Conservation (phyloP, 2,113 vertebrate genomes). For the Chionis minor region DNA sequence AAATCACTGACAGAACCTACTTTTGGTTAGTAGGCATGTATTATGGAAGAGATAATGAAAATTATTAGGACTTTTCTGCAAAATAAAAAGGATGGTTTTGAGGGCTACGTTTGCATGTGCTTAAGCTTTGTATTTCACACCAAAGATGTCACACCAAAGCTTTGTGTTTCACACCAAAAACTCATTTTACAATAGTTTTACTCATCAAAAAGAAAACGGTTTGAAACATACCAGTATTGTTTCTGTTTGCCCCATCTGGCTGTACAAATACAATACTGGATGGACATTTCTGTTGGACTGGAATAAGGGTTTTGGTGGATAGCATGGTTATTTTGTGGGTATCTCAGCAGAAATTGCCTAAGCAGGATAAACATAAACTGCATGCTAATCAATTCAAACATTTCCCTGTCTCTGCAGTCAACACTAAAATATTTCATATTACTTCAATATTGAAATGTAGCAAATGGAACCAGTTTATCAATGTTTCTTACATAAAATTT, state of each 20-base stretch:
- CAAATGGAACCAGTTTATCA: not conserved
- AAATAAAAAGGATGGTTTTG: not conserved
- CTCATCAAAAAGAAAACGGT: not conserved
- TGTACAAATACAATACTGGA: accelerated
- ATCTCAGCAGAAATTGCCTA: not conserved
- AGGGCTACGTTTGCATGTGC: not conserved
- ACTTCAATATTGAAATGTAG: not conserved
- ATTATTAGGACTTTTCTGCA: not conserved
- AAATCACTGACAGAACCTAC: not conserved
- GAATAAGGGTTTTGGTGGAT: not conserved
- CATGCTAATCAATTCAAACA: not conserved
- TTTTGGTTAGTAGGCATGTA: not conserved
- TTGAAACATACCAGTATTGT: not conserved
- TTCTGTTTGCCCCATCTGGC: not conserved
- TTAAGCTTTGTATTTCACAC: not conserved
- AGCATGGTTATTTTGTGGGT: not conserved
- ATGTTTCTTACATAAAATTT: not conserved
- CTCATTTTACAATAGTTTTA: not conserved
- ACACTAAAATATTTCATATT: not conserved
- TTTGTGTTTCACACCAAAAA: not conserved
- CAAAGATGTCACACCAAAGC: not conserved
- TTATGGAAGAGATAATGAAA: not conserved
- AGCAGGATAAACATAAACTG: not conserved
- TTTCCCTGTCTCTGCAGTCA: not conserved
- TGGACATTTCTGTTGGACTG: not conserved